Base-by-base conservation (phyloP, 1,140 invertebrate species). In the Camponotus floridanus region DNA sequence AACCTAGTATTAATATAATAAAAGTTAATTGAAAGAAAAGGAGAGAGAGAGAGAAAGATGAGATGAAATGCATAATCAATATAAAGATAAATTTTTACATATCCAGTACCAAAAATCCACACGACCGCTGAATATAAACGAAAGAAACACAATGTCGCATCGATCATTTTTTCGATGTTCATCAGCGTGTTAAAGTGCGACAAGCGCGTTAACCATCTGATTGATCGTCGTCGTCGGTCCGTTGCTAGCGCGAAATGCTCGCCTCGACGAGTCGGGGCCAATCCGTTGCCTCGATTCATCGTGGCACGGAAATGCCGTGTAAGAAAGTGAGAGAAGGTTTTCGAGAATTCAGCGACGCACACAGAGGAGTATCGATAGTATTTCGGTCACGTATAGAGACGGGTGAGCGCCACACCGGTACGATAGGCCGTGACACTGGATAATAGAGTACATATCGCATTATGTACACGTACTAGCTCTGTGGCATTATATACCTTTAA, bases 331-430 rank as follows among this genome's bases (percentile, higher is more conserved):
- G 45, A 48, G 76, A 81, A 70, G 51, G 5, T 80, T 51, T 51
- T 18, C 45, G 73, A 78, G 39, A 33, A 80, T 73, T 73, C 80
- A 68, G 78, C 80, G 64, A 79, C 51, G 45, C 76, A 79, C 59
- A 65, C 76, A 67, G 57, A 51, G 18, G 85, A 45, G 67, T 71
- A 85, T 89, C 70, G 71, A 86, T 73, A 70, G 61, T 88, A 91
- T 88, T 86, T 91, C 68, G 76, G 80, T 88, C 88, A 91, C 88
- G 86, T 91, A 85, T 81, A 33, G n/a, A 57, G 45, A 65, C 61
- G 67, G 51, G 39, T 33, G 62, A 73, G 39, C 59, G 26, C 5
- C 85, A 31, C 55, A n/a, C 55, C 4, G 18, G 39, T 51, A 84
- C 70, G 76, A 68, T 74, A 85, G 80, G 65, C 76, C 57, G 71